Percentiles rank a stretch among this genome's conserved stretches.
Conservation (phyloP, 1,140 invertebrate species). For the Leptoteleia sp. region DNA sequence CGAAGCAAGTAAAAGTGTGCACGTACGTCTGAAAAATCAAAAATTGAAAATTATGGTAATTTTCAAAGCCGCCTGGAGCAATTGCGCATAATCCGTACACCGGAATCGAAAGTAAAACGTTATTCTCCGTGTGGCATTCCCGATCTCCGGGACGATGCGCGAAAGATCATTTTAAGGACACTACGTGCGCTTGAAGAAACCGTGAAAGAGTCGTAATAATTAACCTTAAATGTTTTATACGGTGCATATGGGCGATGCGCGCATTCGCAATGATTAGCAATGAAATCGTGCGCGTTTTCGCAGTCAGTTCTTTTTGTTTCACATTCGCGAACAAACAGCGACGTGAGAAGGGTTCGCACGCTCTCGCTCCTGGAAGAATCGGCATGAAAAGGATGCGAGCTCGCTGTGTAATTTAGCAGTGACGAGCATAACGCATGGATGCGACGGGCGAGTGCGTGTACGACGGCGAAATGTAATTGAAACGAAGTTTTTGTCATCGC, state of each 20-base stretch:
- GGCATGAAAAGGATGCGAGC: conserved; percentile 45
- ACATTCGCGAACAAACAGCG: conserved; percentile 49
- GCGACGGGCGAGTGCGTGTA: conserved; percentile 33
- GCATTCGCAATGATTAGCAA: conserved; percentile 38
- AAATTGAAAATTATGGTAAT: too few relatives aligned
- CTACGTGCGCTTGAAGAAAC: conserved; percentile 10
- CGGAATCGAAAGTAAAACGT: conserved; percentile 16
- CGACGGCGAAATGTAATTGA: conserved; percentile 55
- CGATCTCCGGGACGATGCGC: conserved; percentile 2
- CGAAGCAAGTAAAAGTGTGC: too few relatives aligned
- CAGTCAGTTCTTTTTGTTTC: conserved; percentile 60
- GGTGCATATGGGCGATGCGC: conserved; percentile 19
- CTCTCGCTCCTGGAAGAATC: conserved; percentile 67
- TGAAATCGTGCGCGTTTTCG: conserved; percentile 52
- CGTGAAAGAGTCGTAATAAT: conserved; percentile 41
- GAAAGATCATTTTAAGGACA: conserved; percentile 28
- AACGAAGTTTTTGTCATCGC: conserved; percentile 65
- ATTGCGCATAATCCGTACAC: conserved; percentile 4
- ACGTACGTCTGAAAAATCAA: too few relatives aligned
- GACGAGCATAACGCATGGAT: conserved; percentile 49
- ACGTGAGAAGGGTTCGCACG: conserved; percentile 72
- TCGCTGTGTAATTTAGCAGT: conserved; percentile 44
- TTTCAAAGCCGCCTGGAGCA: neutral
- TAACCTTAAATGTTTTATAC: conserved; percentile 33
- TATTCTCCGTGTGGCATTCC: conserved; percentile 5